Conservation (phyloP, 2,888 invertebrate genomes). For the Drosophila phalerata region DNA sequence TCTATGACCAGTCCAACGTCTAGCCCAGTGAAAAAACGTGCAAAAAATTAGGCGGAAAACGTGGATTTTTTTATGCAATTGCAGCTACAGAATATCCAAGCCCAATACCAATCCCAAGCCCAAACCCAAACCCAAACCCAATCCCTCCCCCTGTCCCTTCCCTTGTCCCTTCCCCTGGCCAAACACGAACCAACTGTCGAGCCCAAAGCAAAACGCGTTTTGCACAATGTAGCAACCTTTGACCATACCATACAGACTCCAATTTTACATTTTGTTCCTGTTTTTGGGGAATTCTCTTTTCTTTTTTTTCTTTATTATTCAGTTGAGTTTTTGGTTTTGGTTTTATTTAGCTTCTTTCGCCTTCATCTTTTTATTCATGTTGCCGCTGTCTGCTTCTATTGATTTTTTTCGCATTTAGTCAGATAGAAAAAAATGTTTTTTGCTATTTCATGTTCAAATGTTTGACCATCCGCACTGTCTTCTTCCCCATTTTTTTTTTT, state of each 20-base stretch:
- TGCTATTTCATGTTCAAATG: constrained; percentile 60
- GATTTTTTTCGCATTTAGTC: constrained; percentile 84
- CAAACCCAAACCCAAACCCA: constrained; percentile 18
- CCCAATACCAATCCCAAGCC: constrained; percentile 17
- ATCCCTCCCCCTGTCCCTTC: constrained; percentile 3
- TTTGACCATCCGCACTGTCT: constrained; percentile 57
- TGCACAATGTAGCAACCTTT: constrained; percentile 78
- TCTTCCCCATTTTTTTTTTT: constrained; percentile 4
- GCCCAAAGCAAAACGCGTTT: constrained; percentile 64
- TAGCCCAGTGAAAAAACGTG: constrained; percentile 48
- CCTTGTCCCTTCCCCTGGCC: neutral
- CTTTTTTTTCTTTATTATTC: constrained; percentile 30
- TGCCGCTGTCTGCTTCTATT: constrained; percentile 85
- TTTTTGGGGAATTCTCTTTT: constrained; percentile 44
- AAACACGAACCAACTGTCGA: constrained; percentile 12
- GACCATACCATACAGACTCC: constrained; percentile 43
- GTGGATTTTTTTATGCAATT: constrained; percentile 78
- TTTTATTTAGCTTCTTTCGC: constrained; percentile 71
- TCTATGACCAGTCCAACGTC: constrained; percentile 67
- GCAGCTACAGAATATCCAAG: constrained; percentile 55
- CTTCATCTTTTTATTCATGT: constrained; percentile 71
- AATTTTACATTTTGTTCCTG: constrained; percentile 39
- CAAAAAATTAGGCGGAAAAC: constrained; percentile 81
- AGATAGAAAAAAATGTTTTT: constrained; percentile 39
- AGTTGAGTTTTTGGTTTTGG: constrained; percentile 49